Conservation (phyloP, 2,888 invertebrate species). For the Mythimna loreyi region DNA sequence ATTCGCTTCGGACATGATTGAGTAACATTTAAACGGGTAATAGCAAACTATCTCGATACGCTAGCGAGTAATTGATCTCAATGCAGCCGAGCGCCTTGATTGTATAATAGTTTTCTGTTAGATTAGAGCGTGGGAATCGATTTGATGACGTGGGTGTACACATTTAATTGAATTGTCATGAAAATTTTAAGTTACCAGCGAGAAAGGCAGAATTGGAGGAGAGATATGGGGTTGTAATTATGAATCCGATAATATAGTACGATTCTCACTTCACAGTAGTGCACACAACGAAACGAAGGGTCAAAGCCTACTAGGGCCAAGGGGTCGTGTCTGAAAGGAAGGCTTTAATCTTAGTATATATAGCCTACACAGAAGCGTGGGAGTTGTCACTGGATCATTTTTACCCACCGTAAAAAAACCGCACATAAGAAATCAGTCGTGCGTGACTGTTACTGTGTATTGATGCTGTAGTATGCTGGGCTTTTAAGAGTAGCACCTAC, state of each 20-base stretch:
- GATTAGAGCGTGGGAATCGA: slow-evolving; percentile 32
- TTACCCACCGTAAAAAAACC: no score
- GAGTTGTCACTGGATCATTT: no score
- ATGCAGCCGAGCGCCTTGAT: neutral
- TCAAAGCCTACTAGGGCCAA: no score
- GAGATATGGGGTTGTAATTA: neutral
- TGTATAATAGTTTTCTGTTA: slow-evolving; percentile 18
- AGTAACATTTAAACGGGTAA: slow-evolving; percentile 15
- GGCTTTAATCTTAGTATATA: no score
- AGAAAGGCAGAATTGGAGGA: neutral
- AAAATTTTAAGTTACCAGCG: no score
- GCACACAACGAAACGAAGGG: no score
- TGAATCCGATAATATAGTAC: neutral
- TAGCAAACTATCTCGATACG: slow-evolving; percentile 4
- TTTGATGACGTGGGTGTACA: slow-evolving; percentile 10
- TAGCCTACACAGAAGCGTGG: no score
- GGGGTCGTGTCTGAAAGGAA: no score
- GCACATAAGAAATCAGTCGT: neutral
- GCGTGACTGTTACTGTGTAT: neutral
- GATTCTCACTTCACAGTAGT: neutral
- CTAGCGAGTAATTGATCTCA: slow-evolving; percentile 18
- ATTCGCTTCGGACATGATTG: slow-evolving; percentile 17
- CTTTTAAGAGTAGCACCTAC: neutral
- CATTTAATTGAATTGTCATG: neutral
- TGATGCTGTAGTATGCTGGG: neutral